These are phyloP conservation scores for Coecobrya sp. DNA, from an alignment of 2,888 invertebrate genomes.

Conservation along the genomic window DNA sequence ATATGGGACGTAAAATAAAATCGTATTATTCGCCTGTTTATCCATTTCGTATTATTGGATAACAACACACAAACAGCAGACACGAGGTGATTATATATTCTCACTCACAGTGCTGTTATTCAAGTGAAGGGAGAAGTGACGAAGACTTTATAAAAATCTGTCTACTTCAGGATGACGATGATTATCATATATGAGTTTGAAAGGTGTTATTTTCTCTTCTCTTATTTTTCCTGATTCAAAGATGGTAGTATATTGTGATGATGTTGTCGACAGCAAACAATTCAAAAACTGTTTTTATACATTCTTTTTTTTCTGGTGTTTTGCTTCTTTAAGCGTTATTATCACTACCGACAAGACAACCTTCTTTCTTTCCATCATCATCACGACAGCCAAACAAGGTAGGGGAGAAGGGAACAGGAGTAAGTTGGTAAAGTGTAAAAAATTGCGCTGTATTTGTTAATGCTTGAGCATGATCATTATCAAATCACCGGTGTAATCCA, in stretches of 20 bases:
- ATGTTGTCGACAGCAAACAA: slow-evolving; percentile 31
- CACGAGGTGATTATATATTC: slow-evolving; percentile 25
- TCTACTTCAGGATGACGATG: slow-evolving; percentile 35
- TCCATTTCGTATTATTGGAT: neutral
- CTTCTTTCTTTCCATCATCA: slow-evolving; percentile 38
- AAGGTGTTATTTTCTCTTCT: slow-evolving; percentile 70
- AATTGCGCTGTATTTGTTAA: slow-evolving; percentile 51
- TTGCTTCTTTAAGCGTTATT: neutral
- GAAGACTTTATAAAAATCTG: slow-evolving; percentile 32
- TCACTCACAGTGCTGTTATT: neutral
- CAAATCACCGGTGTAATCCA: slow-evolving; percentile 42
- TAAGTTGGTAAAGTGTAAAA: slow-evolving; percentile 62
- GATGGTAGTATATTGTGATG: too few relatives aligned
- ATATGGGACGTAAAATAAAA: neutral
- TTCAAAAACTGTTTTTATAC: neutral
- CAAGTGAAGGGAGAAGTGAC: neutral
- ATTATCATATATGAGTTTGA: slow-evolving; percentile 56
- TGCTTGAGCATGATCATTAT: slow-evolving; percentile 51
- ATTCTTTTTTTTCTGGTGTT: neutral
- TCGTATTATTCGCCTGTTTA: slow-evolving; percentile 52
- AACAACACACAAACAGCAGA: neutral
- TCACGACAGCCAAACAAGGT: slow-evolving; percentile 46
- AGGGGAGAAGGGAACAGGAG: neutral
- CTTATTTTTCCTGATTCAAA: slow-evolving; percentile 32
- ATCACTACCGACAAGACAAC: neutral